Evolutionary conservation across 2,113 vertebrate species (phyloP).

Genomic region (Microtus pennsylvanicus): DNA sequence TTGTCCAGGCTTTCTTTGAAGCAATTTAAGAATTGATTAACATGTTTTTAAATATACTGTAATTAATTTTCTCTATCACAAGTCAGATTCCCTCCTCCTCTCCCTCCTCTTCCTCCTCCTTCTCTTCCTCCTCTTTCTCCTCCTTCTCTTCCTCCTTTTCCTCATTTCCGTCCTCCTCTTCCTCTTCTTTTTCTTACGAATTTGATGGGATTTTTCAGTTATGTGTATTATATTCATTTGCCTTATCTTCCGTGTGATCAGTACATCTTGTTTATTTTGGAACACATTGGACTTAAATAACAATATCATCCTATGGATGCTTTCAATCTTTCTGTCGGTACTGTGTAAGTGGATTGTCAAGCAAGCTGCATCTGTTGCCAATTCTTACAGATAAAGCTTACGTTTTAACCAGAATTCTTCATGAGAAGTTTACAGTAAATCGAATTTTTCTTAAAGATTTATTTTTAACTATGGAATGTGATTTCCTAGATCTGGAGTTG

Average conservation of each 20-base stretch:
- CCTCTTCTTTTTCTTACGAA: background rate
- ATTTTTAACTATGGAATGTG: background rate
- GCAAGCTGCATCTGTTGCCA: background rate
- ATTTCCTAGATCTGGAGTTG: background rate
- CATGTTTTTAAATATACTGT: background rate
- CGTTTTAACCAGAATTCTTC: background rate
- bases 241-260: background rate
- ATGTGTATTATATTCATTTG: background rate
- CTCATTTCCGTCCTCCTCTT: too few relatives aligned
- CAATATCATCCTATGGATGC: background rate
- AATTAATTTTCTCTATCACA: background rate
- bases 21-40: background rate
- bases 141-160: too few relatives aligned
- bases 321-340: slow-evolving; percentile 16
- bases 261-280: background rate
- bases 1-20: background rate
- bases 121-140: too few relatives aligned
- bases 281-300: background rate
- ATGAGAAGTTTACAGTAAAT: background rate
- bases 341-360: background rate
- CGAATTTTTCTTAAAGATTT: background rate
- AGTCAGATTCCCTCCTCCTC: background rate
- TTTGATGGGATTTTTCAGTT: background rate
- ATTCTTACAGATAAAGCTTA: background rate
- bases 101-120: background rate